These are phyloP conservation scores for Caradrina kadenii DNA, from an alignment of 2,888 invertebrate species.

Conservation along the genomic window DNA sequence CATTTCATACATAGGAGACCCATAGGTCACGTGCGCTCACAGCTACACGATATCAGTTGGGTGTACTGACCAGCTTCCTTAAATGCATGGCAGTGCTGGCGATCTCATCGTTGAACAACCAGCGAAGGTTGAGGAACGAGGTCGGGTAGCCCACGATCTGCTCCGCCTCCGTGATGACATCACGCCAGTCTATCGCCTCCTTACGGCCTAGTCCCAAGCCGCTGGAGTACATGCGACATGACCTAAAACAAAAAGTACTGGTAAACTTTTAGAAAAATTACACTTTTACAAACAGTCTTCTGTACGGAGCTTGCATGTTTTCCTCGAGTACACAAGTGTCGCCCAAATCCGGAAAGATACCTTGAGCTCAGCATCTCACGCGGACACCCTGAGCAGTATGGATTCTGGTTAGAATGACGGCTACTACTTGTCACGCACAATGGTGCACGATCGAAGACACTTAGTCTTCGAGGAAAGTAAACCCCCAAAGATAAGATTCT, in stretches of 20 bases:
- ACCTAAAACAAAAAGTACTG: conserved; percentile 4
- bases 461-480: too few species aligned
- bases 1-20: background rate
- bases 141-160: conserved; percentile 90
- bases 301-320: too few species aligned
- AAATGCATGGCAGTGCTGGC: conserved; percentile 89
- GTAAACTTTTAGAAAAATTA: too few species aligned
- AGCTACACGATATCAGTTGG: background rate
- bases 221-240: conserved; percentile 31
- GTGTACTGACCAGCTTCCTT: conserved; percentile 80
- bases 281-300: too few species aligned
- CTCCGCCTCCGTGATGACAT: conserved; percentile 85
- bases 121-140: conserved; percentile 89
- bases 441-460: too few species aligned
- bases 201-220: conserved; percentile 66
- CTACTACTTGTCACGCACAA: too few species aligned
- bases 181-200: conserved; percentile 83
- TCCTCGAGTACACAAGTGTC: too few species aligned
- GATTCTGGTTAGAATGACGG: too few species aligned
- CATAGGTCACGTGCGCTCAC: background rate
- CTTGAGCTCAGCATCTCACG: too few species aligned
- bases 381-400: too few species aligned
- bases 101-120: conserved; percentile 91
- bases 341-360: too few species aligned
- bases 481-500: too few species aligned